Evolutionary conservation across 2,797 vertebrate species (phyloP), one percentile per base, ranked within the genome.

Genomic region (Chelmon rostratus): DNA sequence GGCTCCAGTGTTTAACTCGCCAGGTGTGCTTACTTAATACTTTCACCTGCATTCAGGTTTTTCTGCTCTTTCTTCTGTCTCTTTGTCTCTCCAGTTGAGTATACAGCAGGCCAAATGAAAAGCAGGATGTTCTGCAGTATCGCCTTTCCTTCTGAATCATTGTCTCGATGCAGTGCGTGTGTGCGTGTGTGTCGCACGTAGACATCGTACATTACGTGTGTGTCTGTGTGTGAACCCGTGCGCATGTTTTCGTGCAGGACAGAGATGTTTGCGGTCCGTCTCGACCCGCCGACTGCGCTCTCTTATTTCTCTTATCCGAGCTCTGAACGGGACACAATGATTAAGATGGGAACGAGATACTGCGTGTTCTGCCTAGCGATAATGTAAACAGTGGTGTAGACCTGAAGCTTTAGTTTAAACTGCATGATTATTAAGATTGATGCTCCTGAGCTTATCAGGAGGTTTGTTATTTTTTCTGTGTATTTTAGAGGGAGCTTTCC

Each of bases 1-100:
- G 93, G 97, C 98, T 96, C 98, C 98, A 93, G 98, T 98, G 92
- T 99, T 99, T 99, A 98, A 99, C 96, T 99, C 98, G 95, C 98
- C 98, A 99, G 98, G 98, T 99, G 97, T 97, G 98, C 97, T 96
- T 95, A 92, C 92, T 94, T 93, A 90, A 94, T 90, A 86, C 88
- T 92, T 91, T 89, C 84, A 79, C 80, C 66, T 70, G 74, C 76
- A 79, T 87, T 86, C 81, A 84, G 76, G 53, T 80, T 71, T 46
- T 71, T 81, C 33, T 76, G 74, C 37, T 71, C 66, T 77, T 15
- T 73, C 56, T 54, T 37, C 47, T 84, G n/a, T 66, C 67, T 78
- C 33, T 64, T 67, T 83, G 50, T 84, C 66, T 90, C 81, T 80
- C 72, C 69, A 62, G 73, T 76, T 70, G 57, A 90, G 62, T 86